These are phyloP conservation scores for Neolamprologus toae DNA, from an alignment of 2,113 vertebrate species.

Conservation along the genomic window DNA sequence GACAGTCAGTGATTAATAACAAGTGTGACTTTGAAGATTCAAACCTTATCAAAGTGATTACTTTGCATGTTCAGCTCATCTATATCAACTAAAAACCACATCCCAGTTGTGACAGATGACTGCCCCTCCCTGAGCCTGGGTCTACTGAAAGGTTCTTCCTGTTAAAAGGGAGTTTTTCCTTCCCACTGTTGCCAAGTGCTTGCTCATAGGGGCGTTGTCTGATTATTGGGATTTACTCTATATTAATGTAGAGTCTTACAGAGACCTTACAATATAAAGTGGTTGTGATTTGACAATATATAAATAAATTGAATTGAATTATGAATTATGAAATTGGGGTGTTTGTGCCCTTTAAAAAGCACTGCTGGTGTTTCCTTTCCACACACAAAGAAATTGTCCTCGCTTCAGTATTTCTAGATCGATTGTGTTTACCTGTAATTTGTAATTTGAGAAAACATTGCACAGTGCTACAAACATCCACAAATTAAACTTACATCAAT, in stretches of 20 bases:
- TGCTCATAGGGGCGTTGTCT: background rate
- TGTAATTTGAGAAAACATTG: background rate
- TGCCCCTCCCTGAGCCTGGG: background rate
- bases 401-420: background rate
- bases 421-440: background rate
- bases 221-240: background rate
- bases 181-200: background rate
- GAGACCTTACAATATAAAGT: background rate
- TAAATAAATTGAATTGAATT: background rate
- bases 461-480: background rate
- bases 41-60: background rate
- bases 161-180: background rate
- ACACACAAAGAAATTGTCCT: background rate
- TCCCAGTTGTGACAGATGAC: background rate
- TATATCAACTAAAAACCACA: background rate
- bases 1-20: accelerated
- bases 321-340: background rate
- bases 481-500: background rate
- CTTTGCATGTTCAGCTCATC: background rate
- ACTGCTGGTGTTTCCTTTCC: background rate
- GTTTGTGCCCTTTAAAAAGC: background rate
- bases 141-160: background rate
- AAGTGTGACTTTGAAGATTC: accelerated
- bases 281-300: background rate
- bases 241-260: background rate